Evolutionary conservation across 2,797 vertebrate genomes (phyloP).

Genomic region (Moxostoma hubbsi): DNA sequence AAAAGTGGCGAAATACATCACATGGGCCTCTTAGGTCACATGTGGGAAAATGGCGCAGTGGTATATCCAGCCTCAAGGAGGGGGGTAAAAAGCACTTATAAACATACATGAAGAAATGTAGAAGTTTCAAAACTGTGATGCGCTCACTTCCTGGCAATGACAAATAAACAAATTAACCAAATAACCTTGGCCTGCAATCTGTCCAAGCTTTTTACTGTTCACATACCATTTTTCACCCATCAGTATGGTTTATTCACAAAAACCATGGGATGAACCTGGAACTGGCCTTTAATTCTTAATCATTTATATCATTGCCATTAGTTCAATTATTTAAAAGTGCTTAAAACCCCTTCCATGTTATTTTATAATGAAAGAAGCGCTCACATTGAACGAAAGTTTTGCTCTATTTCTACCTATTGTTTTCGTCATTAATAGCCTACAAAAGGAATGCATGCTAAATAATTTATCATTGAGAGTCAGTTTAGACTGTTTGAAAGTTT

Average conservation of each 20-base stretch:
- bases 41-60: no score
- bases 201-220: no score
- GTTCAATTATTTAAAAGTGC: slow-evolving; percentile 10
- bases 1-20: no score
- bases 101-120: no score
- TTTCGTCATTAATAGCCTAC: background rate
- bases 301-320: background rate
- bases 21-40: no score
- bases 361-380: slow-evolving; percentile 11
- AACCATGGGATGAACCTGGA: background rate
- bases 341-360: background rate
- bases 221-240: background rate
- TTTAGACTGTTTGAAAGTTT: background rate
- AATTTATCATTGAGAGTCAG: background rate
- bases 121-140: no score
- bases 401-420: background rate
- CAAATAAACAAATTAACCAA: no score
- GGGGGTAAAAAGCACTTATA: no score
- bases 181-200: no score
- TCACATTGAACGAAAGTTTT: background rate
- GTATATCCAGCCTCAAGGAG: no score
- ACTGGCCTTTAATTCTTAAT: background rate
- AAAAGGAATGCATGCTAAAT: background rate
- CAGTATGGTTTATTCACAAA: background rate
- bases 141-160: no score